A percentile compares a stretch with the other conserved stretches of the same genome.
Conservation (phyloP, 1,140 invertebrate species). For the Idris sp. region DNA sequence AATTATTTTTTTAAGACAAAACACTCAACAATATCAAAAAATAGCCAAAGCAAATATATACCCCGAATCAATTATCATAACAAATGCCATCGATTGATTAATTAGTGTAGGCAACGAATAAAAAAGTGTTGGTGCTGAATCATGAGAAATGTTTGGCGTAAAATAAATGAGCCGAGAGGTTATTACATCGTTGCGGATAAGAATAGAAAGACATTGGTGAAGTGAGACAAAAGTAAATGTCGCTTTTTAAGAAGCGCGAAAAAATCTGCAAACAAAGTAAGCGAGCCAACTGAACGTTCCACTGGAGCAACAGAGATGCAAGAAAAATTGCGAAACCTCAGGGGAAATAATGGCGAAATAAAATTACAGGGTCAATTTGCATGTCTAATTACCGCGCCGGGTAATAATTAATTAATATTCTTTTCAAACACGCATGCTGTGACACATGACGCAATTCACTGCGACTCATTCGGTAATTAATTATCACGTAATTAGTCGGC, state of each 20-base stretch:
- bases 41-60: no score
- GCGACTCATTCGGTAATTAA: slow-evolving; percentile 54
- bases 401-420: slow-evolving; percentile 63
- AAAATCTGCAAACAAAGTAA: slow-evolving; percentile 42
- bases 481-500: slow-evolving; percentile 43
- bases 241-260: slow-evolving; percentile 55
- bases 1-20: no score
- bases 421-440: slow-evolving; percentile 26
- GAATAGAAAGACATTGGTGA: slow-evolving; percentile 57
- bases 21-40: no score
- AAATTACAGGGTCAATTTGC: slow-evolving; percentile 63
- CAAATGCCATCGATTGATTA: slow-evolving; percentile 45
- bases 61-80: slow-evolving; percentile 44
- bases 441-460: slow-evolving; percentile 49
- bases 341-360: slow-evolving; percentile 63
- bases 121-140: slow-evolving; percentile 49
- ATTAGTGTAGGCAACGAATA: slow-evolving; percentile 41
- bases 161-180: slow-evolving; percentile 54
- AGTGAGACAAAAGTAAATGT: slow-evolving; percentile 63
- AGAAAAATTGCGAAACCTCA: slow-evolving; percentile 54
- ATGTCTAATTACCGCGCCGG: slow-evolving; percentile 63
- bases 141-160: slow-evolving; percentile 42
- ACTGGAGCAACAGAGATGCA: slow-evolving; percentile 59
- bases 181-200: slow-evolving; percentile 55
- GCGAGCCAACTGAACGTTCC: slow-evolving; percentile 52